Evolutionary conservation across 2,888 invertebrate species (phyloP), one percentile per base, ranked within the genome.

Genomic region (Acronicta leporina): DNA sequence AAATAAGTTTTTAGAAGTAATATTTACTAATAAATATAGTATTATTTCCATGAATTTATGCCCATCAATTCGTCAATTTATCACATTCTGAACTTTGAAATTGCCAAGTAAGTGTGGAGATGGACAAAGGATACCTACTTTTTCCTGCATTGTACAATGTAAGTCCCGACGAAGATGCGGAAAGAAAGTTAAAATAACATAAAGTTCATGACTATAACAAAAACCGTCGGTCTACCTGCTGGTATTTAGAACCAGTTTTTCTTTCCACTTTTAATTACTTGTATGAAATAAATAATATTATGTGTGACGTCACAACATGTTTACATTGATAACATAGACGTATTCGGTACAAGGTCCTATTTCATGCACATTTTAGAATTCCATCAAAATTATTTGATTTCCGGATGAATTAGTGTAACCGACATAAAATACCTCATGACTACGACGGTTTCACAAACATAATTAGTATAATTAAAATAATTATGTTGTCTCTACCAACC

Each of bases 331-430:
- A 50, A 38, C 30, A 27, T 5, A 14, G 5, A 20, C 20, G n/a
- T 20, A 46, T 50, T 15, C 6, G 8, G 43, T 25, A 40, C 16
- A 46, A 53, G 40, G 67, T 13, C 45, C 10, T 10, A 25, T 27
- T 40, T 27, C 33, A 50, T 11, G 35, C 35, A 16, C 14, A 50
- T 30, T 30, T 46, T 30, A 30, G 15, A 46, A 46, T 9, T 11
- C 9, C 30, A 30, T 15, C 14, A 10, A 4, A 6, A 15, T 10
- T 9, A n/a, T 27, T n/a, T 30, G 15, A 46, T 30, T 15, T 9
- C 35, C 33, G 4, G 35, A 8, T 42, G 35, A 13, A 13, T 0
- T 35, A 13, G 27, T 35, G n/a, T 30, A 11, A 38, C 33, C 43
- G 11, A 48, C 11, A 20, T 14, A 30, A 20, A 30, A 25, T 7